Evolutionary conservation across 2,113 vertebrate species (phyloP).

Genomic region (Tachycineta bicolor): DNA sequence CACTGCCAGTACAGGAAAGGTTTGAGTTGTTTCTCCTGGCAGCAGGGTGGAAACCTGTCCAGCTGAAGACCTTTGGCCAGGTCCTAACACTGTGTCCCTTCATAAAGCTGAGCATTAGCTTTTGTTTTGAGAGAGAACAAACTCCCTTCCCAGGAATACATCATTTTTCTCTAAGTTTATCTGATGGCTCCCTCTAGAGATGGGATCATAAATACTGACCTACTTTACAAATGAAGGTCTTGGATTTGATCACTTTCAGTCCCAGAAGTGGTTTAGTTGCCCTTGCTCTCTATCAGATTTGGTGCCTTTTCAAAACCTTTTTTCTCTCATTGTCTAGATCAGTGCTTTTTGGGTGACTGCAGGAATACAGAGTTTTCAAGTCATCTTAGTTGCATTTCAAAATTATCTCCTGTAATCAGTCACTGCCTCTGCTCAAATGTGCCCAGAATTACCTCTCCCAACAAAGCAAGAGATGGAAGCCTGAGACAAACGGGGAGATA

Average conservation of each 20-base stretch:
- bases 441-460: not conserved
- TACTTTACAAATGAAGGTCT: not conserved
- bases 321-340: not conserved
- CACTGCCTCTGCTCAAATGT: rapidly evolving
- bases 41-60: not conserved
- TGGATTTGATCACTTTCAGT: not conserved
- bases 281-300: not conserved
- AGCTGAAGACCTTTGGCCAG: not conserved
- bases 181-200: not conserved
- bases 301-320: not conserved
- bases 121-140: not conserved
- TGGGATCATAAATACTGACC: not conserved
- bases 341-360: not conserved
- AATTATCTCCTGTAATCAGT: not conserved
- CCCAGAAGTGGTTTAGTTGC: not conserved
- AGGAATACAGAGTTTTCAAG: not conserved
- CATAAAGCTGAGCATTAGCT: rapidly evolving
- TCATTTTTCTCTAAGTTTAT: not conserved
- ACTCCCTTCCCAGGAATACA: not conserved
- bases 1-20: not conserved
- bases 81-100: not conserved
- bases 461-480: not conserved
- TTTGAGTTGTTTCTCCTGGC: not conserved
- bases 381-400: not conserved
- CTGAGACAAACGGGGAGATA: not conserved